Evolutionary conservation across 2,113 vertebrate genomes (phyloP), one percentile per base, ranked within the genome.

Genomic region (Nycticryphes semicollaris): DNA sequence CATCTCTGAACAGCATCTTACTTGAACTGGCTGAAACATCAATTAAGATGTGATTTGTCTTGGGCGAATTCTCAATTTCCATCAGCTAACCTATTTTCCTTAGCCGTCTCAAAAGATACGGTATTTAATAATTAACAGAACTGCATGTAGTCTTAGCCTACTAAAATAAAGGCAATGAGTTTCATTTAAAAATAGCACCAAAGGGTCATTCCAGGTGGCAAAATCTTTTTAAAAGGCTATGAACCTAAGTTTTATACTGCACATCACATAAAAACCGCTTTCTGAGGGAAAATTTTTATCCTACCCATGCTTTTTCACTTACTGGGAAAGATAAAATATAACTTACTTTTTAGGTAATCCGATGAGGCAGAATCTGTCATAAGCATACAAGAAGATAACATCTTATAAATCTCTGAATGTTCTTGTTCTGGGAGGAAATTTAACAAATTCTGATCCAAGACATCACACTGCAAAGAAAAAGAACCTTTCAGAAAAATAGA

Each of bases 381-480:
- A 92, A 98, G 97, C 97, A 98, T 97, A 68, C 97, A 98, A 89
- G 98, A 98, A 95, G 98, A 98, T 57, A 98, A 95, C 91, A 98
- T 98, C 97, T 98, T 98, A 97, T 98, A 98, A 96, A 98, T 98
- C 96, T 98, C 98, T 63, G 98, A 98, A 95, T 98, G 98, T 86
- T 98, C 98, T 97, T 98, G 98, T 90, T 98, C 98, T 80, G 98
- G 98, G 86, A 98, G 98, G 97, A 98, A 98, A 97, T 98, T 98
- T 97, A 98, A 97, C 96, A 98, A 97, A 93, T 98, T 98, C 96
- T 98, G 98, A 97, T 98, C 98, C 98, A 98, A 97, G 94, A 98
- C 97, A 95, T 98, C 98, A 86, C 98, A 98, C 98, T 98, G 98
- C 67, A 98, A 98, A 95, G 87, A 91, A 97, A 97, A 96, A 64